A percentile compares a stretch with the other conserved stretches of the same genome.
Conservation (phyloP, 35 echinoderm and acorn worm genomes). For the Lytechinus pictus region DNA sequence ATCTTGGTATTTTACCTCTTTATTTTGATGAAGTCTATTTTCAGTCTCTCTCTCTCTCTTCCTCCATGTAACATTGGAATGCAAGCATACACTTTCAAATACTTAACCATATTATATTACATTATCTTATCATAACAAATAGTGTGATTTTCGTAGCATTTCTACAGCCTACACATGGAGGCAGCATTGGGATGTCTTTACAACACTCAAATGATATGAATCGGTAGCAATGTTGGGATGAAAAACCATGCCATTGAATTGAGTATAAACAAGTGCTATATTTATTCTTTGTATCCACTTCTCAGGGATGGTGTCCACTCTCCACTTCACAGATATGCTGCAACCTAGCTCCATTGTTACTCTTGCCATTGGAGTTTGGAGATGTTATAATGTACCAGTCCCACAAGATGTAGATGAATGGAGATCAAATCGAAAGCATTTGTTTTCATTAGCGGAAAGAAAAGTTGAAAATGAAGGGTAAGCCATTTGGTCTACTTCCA, state of each 20-base stretch:
- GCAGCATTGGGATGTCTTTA: no score
- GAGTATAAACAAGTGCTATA: no score
- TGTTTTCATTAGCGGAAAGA: background rate
- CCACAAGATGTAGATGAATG: background rate
- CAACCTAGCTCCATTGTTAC: conserved; percentile 65
- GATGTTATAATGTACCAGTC: conserved; percentile 38
- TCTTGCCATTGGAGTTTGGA: conserved; percentile 70
- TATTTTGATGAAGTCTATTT: background rate
- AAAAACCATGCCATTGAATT: no score
- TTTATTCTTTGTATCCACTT: background rate
- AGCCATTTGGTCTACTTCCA: background rate
- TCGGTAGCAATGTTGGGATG: no score
- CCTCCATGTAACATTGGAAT: background rate
- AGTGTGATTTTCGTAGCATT: no score
- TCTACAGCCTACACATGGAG: no score
- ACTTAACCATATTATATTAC: no score
- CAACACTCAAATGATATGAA: no score
- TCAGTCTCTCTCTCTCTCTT: background rate
- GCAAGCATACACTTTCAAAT: no score
- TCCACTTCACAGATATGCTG: conserved; percentile 57
- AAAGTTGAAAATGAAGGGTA: background rate
- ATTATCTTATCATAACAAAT: no score
- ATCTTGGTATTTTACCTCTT: background rate
- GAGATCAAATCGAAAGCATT: background rate
- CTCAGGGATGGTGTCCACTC: conserved; percentile 1